Base-by-base conservation (phyloP, 2,797 vertebrate genomes). In the Chanos chanos region DNA sequence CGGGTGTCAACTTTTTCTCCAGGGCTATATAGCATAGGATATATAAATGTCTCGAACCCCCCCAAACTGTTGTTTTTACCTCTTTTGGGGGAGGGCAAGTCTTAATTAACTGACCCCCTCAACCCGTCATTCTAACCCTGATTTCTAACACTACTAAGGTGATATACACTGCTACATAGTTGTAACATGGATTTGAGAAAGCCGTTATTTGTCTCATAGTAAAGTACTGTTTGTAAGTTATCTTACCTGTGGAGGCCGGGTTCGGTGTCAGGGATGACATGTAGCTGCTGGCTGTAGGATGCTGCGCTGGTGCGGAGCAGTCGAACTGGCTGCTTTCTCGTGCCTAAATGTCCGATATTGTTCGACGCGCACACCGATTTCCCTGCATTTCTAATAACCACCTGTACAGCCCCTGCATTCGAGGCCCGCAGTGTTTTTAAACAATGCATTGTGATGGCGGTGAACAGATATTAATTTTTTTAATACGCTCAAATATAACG, bases 351-450 rank as follows among this genome's bases (percentile, higher is more conserved):
- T 50, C 28, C 62, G 66, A 33, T 68, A 66, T 83, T 81, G 68
- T 68, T 69, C 65, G 81, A 82, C 49, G 53, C 47, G 81, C 77
- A 81, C 34, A 66, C 43, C 37, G 61, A 68, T 63, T 72, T 66
- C 15, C 77, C 75, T 64, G 75, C 75, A 81, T 83, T 81, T 77
- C 82, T 86, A 25, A 86, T 72, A 4, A 86, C 71, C 7, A 85
- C 55, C 70, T 79, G 76, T 49, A 81, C 45, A 63, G 83, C 48
- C 54, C 83, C 81, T 4, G 73, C 70, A 64, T 82, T 82, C n/a
- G 79, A 60, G 34, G 80, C 70, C 66, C 81, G 80, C 22, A 89
- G 67, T 60, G 73, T 74, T 75, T 86, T 88, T 50, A 89, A 70
- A 66, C 77, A 83, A 51, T 89, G 85, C 86, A 89, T 89, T 65